A percentile compares a stretch with the other conserved stretches of the same genome.
Evolutionary conservation across 2,797 vertebrate species (phyloP).

Genomic region (Lutjanus campechanus): DNA sequence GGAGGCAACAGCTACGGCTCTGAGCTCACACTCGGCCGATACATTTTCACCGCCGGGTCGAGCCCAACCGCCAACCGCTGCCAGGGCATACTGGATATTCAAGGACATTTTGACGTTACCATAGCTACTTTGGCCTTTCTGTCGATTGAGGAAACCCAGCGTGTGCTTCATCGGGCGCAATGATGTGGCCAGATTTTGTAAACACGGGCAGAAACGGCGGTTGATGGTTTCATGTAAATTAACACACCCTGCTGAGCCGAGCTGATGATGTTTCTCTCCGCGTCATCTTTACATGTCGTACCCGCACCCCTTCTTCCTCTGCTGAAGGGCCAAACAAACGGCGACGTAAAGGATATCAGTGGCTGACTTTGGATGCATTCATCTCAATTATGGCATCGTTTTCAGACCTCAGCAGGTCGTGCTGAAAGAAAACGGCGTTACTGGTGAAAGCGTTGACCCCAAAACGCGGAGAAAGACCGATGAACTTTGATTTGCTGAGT

Average conservation of each 20-base stretch:
- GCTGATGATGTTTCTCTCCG: constrained; percentile 57
- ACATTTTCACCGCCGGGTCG: constrained; percentile 4
- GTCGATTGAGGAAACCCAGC: constrained; percentile 62
- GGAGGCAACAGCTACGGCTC: constrained; percentile 14
- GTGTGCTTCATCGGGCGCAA: constrained; percentile 37
- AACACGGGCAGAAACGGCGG: constrained; percentile 58
- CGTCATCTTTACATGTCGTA: constrained; percentile 54
- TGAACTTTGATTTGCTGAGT: constrained; percentile 63
- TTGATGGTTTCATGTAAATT: constrained; percentile 26
- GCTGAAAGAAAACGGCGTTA: constrained; percentile 22
- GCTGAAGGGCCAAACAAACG: constrained; percentile 47
- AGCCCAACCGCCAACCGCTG: constrained; percentile 41
- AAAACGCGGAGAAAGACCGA: constrained; percentile 28
- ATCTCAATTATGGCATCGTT: constrained; percentile 54
- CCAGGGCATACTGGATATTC: constrained; percentile 58
- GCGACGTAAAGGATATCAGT: constrained; percentile 53
- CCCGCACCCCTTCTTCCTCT: constrained; percentile 56
- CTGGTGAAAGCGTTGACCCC: constrained; percentile 18
- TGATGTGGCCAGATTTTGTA: constrained; percentile 66
- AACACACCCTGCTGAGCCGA: background rate
- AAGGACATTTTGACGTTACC: constrained; percentile 78
- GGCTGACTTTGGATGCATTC: constrained; percentile 54
- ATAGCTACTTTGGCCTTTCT: constrained; percentile 72
- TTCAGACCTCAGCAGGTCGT: constrained; percentile 32
- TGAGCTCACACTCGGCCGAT: constrained; percentile 18